A percentile compares a stretch with the other conserved stretches of the same genome.
These are phyloP conservation scores for Mythimna ferrago DNA, from an alignment of 2,888 invertebrate genomes.

Conservation along the genomic window DNA sequence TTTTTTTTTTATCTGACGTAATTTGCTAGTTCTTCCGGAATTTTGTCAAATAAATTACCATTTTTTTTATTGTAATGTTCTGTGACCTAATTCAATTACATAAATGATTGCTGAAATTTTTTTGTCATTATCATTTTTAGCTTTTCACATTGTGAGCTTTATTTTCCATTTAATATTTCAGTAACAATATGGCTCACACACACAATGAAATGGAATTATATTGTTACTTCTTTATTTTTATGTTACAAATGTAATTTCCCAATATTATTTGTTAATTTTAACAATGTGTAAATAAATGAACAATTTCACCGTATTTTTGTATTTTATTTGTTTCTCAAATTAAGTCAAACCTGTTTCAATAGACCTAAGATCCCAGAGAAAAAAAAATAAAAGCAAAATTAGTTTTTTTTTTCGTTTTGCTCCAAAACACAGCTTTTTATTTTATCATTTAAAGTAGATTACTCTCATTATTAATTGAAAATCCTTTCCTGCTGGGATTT, in stretches of 20 bases:
- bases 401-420: no score
- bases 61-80: slow-evolving; percentile 18
- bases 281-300: slow-evolving; percentile 80
- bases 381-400: no score
- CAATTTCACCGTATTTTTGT: slow-evolving; percentile 56
- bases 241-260: slow-evolving; percentile 60
- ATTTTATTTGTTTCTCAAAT: background rate
- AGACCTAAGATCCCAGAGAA: background rate
- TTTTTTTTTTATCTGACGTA: slow-evolving; percentile 22
- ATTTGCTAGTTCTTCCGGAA: slow-evolving; percentile 22
- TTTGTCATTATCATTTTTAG: slow-evolving; percentile 9
- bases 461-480: no score
- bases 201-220: slow-evolving; percentile 47
- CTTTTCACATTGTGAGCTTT: slow-evolving; percentile 28
- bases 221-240: slow-evolving; percentile 48
- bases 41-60: background rate
- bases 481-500: no score
- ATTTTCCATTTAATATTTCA: slow-evolving; percentile 31
- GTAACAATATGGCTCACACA: slow-evolving; percentile 30
- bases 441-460: no score
- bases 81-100: slow-evolving; percentile 14
- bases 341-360: background rate
- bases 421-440: no score
- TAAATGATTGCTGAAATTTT: slow-evolving; percentile 4
- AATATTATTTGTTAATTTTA: slow-evolving; percentile 62